Evolutionary conservation across 1,140 invertebrate genomes (phyloP), one percentile per base, ranked within the genome.

Genomic region (Drosophila albomicans): DNA sequence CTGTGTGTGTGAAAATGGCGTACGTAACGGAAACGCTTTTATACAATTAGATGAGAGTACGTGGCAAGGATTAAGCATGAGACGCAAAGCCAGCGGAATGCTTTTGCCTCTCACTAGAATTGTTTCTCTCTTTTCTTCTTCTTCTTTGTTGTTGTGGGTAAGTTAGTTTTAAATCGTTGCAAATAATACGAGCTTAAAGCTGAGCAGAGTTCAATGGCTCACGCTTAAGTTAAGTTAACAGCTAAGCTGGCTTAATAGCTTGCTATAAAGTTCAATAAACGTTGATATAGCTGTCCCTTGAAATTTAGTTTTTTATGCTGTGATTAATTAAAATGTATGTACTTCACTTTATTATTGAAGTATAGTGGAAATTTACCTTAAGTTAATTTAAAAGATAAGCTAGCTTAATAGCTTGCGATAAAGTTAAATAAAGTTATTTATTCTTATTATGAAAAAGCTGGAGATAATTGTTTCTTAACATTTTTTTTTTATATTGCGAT

Each of bases 1-100:
- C 35, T 61, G 48, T 54, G 58, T 62, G 45, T 66, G 77, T 82
- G 65, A 89, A 88, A 88, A 88, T 88, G 85, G 84, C 85, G 84
- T 81, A 88, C 84, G 78, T 89, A 88, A 89, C 85, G 84, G 84
- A 88, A 88, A 85, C 84, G 75, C 86, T 88, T 88, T 88, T 89
- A 88, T 88, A 89, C 84, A 88, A 88, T 88, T 88, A 88, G 84
- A 87, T 75, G 77, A 62, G 70, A 67, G 64, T 81, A 88, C 84
- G 84, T 88, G 84, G 81, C 69, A 58, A 70, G 63, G 69, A 69
- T 79, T 64, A 76, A 48, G 78, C 45, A 57, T 70, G 52, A 58
- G 15, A 54, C 51, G 30, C 51, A 54, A 25, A 25, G 30, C 25
- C 28, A 32, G 11, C 7, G 28, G n/a, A 30, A 13, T 32, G 35